phyloP scores from a whole-genome alignment of 2,797 vertebrate genomes.

The Holocentrus rufus region DNA sequence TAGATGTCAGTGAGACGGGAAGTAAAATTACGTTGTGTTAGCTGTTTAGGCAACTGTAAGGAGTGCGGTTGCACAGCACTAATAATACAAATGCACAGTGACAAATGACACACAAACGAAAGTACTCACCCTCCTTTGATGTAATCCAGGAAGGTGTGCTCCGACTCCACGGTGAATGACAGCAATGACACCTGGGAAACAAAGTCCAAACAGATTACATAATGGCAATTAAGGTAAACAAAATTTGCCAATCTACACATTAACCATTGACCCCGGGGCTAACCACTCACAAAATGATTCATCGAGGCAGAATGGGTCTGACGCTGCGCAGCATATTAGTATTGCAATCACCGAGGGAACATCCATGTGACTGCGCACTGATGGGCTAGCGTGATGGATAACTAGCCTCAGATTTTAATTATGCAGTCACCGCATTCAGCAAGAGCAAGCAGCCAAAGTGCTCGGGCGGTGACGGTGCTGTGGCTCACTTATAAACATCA shows the following conservation, averaged over 20 bases:
- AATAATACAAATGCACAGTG: not conserved
- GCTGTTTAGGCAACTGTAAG: not conserved
- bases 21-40: not conserved
- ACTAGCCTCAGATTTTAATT: slow-evolving; percentile 71
- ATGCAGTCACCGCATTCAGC: slow-evolving; percentile 44
- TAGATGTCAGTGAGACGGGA: slow-evolving; percentile 6
- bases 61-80: not conserved
- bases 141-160: slow-evolving; percentile 96
- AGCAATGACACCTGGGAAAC: slow-evolving; percentile 89
- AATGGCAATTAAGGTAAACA: slow-evolving; percentile 41
- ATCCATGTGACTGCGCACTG: slow-evolving; percentile 30
- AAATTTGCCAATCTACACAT: slow-evolving; percentile 51
- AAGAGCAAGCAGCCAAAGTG: slow-evolving; percentile 52
- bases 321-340: slow-evolving; percentile 45
- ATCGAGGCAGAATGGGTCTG: slow-evolving; percentile 41
- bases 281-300: slow-evolving; percentile 60
- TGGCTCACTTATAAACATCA: slow-evolving; percentile 56
- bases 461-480: slow-evolving; percentile 45
- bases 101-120: slow-evolving; percentile 10
- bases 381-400: slow-evolving; percentile 67
- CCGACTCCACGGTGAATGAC: slow-evolving; percentile 91
- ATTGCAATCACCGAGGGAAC: slow-evolving; percentile 58
- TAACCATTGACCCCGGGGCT: slow-evolving; percentile 57
- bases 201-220: slow-evolving; percentile 48
- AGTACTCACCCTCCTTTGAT: slow-evolving; percentile 95